Percentiles rank a stretch among this genome's conserved stretches.
Conservation (phyloP, 2,113 vertebrate species). For the Stictonetta naevosa region DNA sequence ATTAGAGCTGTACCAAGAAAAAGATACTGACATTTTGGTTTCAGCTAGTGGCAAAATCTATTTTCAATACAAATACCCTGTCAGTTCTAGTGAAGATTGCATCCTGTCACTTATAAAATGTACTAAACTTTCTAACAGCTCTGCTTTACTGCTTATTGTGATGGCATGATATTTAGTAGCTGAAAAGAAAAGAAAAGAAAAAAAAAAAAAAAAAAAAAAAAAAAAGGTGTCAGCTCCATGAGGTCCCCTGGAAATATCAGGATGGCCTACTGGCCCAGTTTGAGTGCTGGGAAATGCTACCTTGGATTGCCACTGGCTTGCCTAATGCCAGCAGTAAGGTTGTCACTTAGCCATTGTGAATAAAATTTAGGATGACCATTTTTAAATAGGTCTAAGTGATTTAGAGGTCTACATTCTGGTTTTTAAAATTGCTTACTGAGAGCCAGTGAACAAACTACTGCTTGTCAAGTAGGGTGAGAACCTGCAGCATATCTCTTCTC, state of each 20-base stretch:
- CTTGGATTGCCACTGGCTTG: neutral
- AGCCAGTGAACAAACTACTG: neutral
- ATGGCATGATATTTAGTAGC: neutral
- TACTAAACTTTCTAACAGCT: neutral
- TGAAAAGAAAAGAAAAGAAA: neutral
- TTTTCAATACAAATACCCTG: neutral
- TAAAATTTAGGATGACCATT: neutral
- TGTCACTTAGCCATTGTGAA: neutral
- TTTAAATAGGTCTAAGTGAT: neutral
- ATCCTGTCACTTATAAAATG: neutral
- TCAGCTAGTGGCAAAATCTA: neutral
- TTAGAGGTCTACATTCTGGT: neutral
- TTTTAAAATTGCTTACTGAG: neutral
- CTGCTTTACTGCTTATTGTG: neutral
- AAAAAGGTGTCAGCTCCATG: neutral
- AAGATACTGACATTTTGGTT: neutral
- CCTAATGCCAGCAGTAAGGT: neutral
- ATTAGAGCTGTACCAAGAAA: neutral
- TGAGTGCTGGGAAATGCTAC: neutral
- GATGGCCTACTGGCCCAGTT: neutral
- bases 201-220: neutral
- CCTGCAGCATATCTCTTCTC: neutral
- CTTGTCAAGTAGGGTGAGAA: neutral
- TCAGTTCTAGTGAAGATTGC: neutral
- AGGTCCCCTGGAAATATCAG: neutral